Evolutionary conservation across 1,140 invertebrate species (phyloP), one percentile per base, ranked within the genome.

Genomic region (Pseudomyrmex pallidus): DNA sequence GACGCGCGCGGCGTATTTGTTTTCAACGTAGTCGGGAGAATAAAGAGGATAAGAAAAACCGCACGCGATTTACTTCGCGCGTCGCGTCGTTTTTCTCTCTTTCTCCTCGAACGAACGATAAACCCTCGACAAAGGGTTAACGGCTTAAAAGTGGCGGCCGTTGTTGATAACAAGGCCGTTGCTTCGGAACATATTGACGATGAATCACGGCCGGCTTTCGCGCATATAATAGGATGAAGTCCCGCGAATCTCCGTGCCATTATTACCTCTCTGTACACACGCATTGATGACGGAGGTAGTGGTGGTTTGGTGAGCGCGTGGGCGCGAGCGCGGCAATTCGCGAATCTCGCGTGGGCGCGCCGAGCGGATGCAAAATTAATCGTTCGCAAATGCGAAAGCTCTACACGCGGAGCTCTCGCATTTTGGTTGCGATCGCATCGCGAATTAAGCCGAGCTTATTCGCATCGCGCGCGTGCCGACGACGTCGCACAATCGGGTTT

Each of bases 291-390:
- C 2, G 25, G 25, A 25, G 25, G 0, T 25, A 25, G 67, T 74
- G 70, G 70, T 8, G 48, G 17, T 35, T 35, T 35, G 64, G 52
- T 46, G 72, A 35, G 25, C 7, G 62, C 78, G 87, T 89, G 50
- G 87, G 86, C 46, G 76, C 25, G 76, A 13, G 73, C 2, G 66
- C 44, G 52, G 63, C 72, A 86, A 88, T 88, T 77, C 59, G 67
- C 87, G 44, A 78, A 62, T 52, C 61, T 76, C 10, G 22, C 72
- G 86, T 87, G 46, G 86, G 86, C 56, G 66, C 13, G 3, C 46
- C 68, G 70, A 66, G 73, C 87, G 86, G 78, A 88, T 85, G 83
- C 77, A 50, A 59, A 76, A 85, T 85, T 87, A 87, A 87, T 88
- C 72, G 73, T 50, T 56, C 25, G 72, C 57, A 82, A 87, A 88